These are phyloP conservation scores for Diachasma alloeum DNA, from an alignment of 1,140 invertebrate species.

Conservation along the genomic window DNA sequence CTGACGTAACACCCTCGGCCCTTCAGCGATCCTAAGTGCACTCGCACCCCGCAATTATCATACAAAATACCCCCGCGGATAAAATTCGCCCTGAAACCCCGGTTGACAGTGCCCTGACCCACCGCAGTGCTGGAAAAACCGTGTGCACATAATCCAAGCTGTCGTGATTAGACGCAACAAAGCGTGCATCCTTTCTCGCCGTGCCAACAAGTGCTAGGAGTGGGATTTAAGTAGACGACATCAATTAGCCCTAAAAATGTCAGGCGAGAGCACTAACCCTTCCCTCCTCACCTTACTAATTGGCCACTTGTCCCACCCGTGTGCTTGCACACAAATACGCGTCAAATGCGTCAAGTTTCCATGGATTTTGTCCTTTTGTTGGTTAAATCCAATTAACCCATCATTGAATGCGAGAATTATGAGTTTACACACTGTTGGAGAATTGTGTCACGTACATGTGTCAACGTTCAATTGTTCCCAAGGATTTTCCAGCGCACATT, in stretches of 20 bases:
- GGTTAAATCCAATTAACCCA: background rate
- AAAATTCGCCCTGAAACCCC: no score
- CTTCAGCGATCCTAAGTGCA: no score
- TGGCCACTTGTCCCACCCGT: background rate
- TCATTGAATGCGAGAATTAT: background rate
- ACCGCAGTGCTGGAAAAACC: no score
- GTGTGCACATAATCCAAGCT: background rate
- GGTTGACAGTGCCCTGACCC: no score
- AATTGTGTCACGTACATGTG: background rate
- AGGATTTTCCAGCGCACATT: background rate
- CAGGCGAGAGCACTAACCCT: background rate
- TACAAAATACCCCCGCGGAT: no score
- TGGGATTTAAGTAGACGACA: background rate
- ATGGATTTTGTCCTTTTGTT: background rate
- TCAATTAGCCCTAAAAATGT: constrained; percentile 10
- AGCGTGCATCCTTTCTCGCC: background rate
- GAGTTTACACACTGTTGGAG: background rate
- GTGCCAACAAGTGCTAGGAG: background rate
- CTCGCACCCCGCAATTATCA: no score
- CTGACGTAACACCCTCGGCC: no score
- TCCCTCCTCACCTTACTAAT: background rate
- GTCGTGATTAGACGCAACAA: constrained; percentile 1
- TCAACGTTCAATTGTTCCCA: background rate
- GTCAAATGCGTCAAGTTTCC: background rate
- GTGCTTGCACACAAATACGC: background rate